Evolutionary conservation across 2,888 invertebrate genomes (phyloP).

Genomic region (Deilephila elpenor): DNA sequence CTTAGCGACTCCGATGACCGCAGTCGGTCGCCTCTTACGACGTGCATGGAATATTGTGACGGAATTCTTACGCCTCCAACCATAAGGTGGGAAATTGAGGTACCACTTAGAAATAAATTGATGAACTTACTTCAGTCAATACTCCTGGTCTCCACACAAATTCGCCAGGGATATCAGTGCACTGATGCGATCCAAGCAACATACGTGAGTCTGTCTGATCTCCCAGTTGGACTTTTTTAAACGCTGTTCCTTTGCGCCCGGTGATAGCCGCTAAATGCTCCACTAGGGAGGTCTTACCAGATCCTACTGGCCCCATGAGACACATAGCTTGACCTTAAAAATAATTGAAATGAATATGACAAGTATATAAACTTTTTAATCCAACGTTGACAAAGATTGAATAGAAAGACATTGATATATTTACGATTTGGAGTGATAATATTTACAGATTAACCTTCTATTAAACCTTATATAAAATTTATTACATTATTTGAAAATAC

Average conservation of each 20-base stretch:
- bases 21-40: no score
- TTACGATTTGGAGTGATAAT: no score
- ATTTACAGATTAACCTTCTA: no score
- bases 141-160: slow-evolving; percentile 99
- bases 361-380: no score
- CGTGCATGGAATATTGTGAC: no score
- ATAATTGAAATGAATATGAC: slow-evolving; percentile 9
- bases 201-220: slow-evolving; percentile 99
- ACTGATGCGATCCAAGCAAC: slow-evolving; percentile 95
- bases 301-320: slow-evolving; percentile 95
- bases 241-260: slow-evolving; percentile 83
- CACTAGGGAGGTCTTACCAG: slow-evolving; percentile 96
- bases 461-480: no score
- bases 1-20: no score
- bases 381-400: no score
- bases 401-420: no score
- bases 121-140: slow-evolving; percentile 87
- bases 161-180: slow-evolving; percentile 98
- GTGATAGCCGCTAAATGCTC: slow-evolving; percentile 93
- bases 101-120: background rate
- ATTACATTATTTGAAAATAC: no score
- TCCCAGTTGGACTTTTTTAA: slow-evolving; percentile 95
- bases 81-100: background rate
- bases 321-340: slow-evolving; percentile 86
- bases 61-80: no score